Evolutionary conservation across 2,797 vertebrate species (phyloP), one percentile per base, ranked within the genome.

Genomic region (Silurus aristotelis): DNA sequence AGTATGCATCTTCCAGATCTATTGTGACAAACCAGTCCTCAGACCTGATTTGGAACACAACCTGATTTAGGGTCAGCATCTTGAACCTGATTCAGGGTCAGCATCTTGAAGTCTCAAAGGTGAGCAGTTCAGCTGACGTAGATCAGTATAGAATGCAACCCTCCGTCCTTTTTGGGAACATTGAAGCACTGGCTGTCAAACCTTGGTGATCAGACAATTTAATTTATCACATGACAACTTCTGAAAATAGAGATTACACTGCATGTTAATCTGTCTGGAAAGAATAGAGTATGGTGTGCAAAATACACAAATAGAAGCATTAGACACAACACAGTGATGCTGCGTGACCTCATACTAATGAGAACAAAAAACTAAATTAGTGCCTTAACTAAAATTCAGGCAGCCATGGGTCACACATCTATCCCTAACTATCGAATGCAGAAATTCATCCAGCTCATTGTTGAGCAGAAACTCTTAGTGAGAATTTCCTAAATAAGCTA

Each of bases 281-380:
- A 2, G 9, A 84, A 68, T 80, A 1, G 76, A 60, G 61, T 56
- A 84, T 82, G 60, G 61, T 86, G 78, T 43, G 58, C 67, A 17
- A 80, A 83, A 83, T 80, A 78, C 87, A 77, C 25, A 75, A 85
- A 84, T 10, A 70, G 67, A 88, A 76, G 80, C 76, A 78, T 48
- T 66, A 86, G 76, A 87, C 80, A 83, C 64, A 78, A 82, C 82
- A 83, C 64, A 6, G 61, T 66, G 68, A 25, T 13, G 27, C 60
- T 55, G 60, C 82, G 63, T 87, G 85, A 87, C 83, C 83, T 83
- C 48, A 84, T 88, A 68, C 82, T 89, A 86, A 88, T 60, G 66
- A 78, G 66, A 85, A 84, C 78, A 85, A 68, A 87, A 68, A 80
- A 80, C 83, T 67, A 66, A 85, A 82, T 31, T 82, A 78, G 85